phyloP scores from a whole-genome alignment of 2,797 vertebrate genomes.

The Thaleichthys pacificus region DNA sequence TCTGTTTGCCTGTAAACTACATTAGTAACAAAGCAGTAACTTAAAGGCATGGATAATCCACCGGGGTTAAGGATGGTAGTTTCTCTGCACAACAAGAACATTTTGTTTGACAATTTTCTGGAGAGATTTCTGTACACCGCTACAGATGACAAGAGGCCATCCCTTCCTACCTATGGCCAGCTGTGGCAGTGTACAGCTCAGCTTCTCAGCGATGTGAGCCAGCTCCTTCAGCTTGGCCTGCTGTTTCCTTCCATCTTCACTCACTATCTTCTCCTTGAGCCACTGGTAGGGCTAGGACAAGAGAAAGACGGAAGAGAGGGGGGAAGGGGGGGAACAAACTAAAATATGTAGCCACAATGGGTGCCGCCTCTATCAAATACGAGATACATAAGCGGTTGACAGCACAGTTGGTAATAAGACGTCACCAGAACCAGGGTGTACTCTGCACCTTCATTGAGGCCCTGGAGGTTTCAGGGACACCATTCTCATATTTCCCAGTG shows the following conservation, averaged over 20 bases:
- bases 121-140: background rate
- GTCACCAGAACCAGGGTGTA: too few species aligned
- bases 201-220: slow-evolving; percentile 88
- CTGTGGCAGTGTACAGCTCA: slow-evolving; percentile 96
- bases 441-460: slow-evolving; percentile 89
- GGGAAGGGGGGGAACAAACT: background rate
- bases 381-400: too few species aligned
- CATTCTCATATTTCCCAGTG: slow-evolving; percentile 96
- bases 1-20: background rate
- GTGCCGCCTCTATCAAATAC: too few species aligned
- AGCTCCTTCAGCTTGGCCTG: slow-evolving; percentile 94
- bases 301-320: background rate
- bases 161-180: slow-evolving; percentile 87
- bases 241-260: slow-evolving; percentile 94
- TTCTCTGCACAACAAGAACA: background rate
- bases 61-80: background rate
- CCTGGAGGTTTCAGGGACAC: slow-evolving; percentile 91
- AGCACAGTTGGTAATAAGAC: too few species aligned
- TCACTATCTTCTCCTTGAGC: slow-evolving; percentile 94
- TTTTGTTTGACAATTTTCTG: background rate
- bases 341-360: too few species aligned
- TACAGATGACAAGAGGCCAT: background rate
- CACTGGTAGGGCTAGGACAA: slow-evolving; percentile 92
- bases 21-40: too few species aligned
- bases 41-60: too few species aligned